A percentile compares a stretch with the other conserved stretches of the same genome.
phyloP scores from a whole-genome alignment of 2,797 vertebrate species.

The Poeciliopsis presidionis region DNA sequence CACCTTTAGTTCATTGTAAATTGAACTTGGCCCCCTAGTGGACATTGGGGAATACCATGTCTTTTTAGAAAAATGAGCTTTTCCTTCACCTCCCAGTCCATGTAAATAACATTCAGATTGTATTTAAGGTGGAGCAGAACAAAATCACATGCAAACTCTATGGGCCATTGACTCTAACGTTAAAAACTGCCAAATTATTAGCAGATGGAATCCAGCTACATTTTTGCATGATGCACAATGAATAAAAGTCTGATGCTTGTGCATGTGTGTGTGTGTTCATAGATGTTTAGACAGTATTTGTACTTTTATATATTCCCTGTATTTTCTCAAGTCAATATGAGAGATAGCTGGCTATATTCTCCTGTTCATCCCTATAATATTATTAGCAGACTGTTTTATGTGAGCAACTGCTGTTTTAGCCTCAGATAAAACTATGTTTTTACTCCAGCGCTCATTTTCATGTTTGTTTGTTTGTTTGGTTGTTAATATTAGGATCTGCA shows the following conservation, averaged over 20 bases:
- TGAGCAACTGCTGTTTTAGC: conserved; percentile 66
- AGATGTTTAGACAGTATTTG: conserved; percentile 25
- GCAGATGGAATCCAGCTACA: conserved; percentile 14
- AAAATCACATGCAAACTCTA: conserved; percentile 25
- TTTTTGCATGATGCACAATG: conserved; percentile 12
- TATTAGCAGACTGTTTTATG: conserved; percentile 58
- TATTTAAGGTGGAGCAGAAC: conserved; percentile 25
- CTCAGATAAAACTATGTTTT: conserved; percentile 63
- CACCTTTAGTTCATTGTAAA: conserved; percentile 16
- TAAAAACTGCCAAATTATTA: conserved; percentile 29
- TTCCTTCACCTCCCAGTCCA: conserved; percentile 24
- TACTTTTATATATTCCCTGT: conserved; percentile 36
- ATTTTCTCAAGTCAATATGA: conserved; percentile 72
- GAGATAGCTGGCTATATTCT: conserved; percentile 86
- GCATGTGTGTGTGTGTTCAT: not conserved
- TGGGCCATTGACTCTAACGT: conserved; percentile 6
- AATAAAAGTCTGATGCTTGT: conserved; percentile 38
- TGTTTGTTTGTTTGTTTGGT: conserved; percentile 32
- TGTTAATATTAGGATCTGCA: conserved; percentile 13
- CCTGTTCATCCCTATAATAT: conserved; percentile 43
- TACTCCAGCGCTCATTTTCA: conserved; percentile 49
- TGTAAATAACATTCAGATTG: conserved; percentile 43
- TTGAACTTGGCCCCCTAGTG: conserved; percentile 12
- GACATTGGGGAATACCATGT: not conserved
- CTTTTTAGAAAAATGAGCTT: not conserved